Base-by-base conservation (phyloP, 2,797 vertebrate species). In the Helostoma temminkii region DNA sequence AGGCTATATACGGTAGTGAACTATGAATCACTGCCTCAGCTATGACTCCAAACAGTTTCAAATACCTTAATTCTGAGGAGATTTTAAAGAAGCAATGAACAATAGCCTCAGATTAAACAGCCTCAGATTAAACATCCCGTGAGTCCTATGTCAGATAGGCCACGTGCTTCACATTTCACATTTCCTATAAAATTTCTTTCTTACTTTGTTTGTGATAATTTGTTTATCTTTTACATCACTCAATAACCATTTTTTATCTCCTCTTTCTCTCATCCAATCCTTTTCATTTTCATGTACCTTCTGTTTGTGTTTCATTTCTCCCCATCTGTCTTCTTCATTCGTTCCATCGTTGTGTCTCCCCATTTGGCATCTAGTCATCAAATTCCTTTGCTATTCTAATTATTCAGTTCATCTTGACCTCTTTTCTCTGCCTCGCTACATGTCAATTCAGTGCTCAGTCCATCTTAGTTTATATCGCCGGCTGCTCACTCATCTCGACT, bases 341-440 rank as follows among this genome's bases (percentile, higher is more conserved):
- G n/a, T 50, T 71, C 37, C 43, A 48, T 76, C 71, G 54, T 53
- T 32, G 46, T 37, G 15, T 71, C 55, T 47, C 36, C 45, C 36
- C 46, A 18, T 75, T 64, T 71, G 46, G 49, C 42, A 57, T 52
- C 47, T 52, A 63, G 76, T 75, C 66, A 77, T 73, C 67, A 62
- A 8, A 43, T 70, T n/a, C 49, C 45, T 19, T 56, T 47, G 55
- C 62, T 34, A 8, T 58, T 25, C 16, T 6, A 34, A n/a, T 37
- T 55, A 18, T 46, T 57, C 56, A 15, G 19, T 28, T 67, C 58
- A 26, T 67, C 54, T 36, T 41, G 62, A 74, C 62, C 30, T 69
- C 48, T 21, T 58, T 28, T 69, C 41, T 67, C 64, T 24, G 30
- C 26, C 53, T 61, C 6, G 4, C 26, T 58, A 53, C 43, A 22